phyloP scores from a whole-genome alignment of 2,888 invertebrate genomes.

The Cyclophora punctaria region DNA sequence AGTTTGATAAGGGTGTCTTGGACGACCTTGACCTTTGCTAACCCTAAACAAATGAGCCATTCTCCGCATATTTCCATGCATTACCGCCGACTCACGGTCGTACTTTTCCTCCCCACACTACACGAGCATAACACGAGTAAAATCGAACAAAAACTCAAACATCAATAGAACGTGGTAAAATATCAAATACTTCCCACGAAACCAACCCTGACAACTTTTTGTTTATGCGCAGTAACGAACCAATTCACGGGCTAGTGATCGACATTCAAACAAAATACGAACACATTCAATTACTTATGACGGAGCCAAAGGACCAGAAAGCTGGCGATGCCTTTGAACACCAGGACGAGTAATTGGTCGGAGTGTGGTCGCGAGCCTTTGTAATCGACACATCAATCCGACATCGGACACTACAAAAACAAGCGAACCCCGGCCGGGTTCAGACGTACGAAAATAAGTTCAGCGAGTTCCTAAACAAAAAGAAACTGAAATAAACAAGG shows the following conservation, averaged over 20 bases:
- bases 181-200: slow-evolving; percentile 28
- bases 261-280: slow-evolving; percentile 47
- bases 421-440: slow-evolving; percentile 49
- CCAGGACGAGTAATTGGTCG: slow-evolving; percentile 38
- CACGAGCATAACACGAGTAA: not conserved
- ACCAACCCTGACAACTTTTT: slow-evolving; percentile 32
- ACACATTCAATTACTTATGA: slow-evolving; percentile 50
- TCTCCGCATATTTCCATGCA: slow-evolving; percentile 35
- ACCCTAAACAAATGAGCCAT: slow-evolving; percentile 66
- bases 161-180: slow-evolving; percentile 20
- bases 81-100: slow-evolving; percentile 6
- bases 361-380: slow-evolving; percentile 31
- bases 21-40: slow-evolving; percentile 68
- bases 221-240: slow-evolving; percentile 40
- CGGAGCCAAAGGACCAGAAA: slow-evolving; percentile 39
- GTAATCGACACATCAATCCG: slow-evolving; percentile 39
- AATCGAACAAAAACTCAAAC: slow-evolving; percentile 7
- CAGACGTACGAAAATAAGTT: slow-evolving; percentile 67
- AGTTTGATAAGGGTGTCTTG: slow-evolving; percentile 67
- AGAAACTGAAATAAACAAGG: slow-evolving; percentile 76
- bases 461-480: slow-evolving; percentile 72
- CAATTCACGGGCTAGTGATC: slow-evolving; percentile 46
- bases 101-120: not conserved
- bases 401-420: slow-evolving; percentile 45
- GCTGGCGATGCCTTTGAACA: slow-evolving; percentile 39